These are phyloP conservation scores for Epizoanthus scotinus DNA, from an alignment of 92 coral and sea anemone genomes.

Conservation along the genomic window DNA sequence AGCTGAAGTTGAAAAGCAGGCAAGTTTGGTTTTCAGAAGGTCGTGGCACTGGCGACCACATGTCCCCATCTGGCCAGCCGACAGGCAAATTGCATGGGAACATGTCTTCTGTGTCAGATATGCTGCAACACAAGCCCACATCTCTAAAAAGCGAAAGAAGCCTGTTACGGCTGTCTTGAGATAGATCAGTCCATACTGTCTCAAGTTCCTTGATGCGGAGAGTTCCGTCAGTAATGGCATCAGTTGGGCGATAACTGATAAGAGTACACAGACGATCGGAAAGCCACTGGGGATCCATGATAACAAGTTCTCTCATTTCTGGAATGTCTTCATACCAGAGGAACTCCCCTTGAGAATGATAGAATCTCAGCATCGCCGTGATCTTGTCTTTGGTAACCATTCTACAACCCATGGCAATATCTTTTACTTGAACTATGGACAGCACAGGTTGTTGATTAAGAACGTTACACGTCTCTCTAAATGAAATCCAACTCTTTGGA, in stretches of 20 bases:
- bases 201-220: constrained; percentile 11
- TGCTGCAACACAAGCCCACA: constrained; percentile 39
- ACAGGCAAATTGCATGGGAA: constrained; percentile 52
- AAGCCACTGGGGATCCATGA: constrained; percentile 49
- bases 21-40: constrained; percentile 33
- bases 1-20: constrained; percentile 27
- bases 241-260: constrained; percentile 24
- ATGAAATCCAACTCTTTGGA: constrained; percentile 36
- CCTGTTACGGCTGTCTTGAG: constrained; percentile 6
- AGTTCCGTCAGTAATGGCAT: constrained; percentile 27
- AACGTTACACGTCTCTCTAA: neutral
- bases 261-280: constrained; percentile 41
- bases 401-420: neutral
- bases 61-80: constrained; percentile 56
- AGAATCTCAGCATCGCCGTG: constrained; percentile 35
- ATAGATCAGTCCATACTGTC: constrained; percentile 22
- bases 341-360: constrained; percentile 40
- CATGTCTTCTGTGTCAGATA: constrained; percentile 39
- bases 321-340: constrained; percentile 52
- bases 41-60: constrained; percentile 45
- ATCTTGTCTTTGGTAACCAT: neutral
- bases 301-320: constrained; percentile 32
- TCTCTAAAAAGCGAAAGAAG: constrained; percentile 29
- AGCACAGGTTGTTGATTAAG: constrained; percentile 29
- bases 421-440: neutral